Evolutionary conservation across 2,113 vertebrate species (phyloP).

Genomic region (Myiozetetes cayanensis): DNA sequence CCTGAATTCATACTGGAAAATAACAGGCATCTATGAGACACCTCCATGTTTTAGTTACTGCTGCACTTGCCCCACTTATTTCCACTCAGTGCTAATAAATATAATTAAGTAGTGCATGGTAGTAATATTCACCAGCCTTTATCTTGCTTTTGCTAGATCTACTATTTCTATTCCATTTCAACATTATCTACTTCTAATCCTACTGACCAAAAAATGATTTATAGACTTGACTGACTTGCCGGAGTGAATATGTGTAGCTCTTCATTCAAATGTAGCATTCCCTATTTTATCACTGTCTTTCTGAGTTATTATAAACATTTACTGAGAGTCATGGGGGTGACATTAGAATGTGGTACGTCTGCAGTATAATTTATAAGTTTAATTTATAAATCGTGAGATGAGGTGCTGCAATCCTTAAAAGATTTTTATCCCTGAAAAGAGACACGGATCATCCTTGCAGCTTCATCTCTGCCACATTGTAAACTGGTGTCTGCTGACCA

Average conservation of each 20-base stretch:
- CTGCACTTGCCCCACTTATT: neutral
- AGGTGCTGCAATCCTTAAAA: neutral
- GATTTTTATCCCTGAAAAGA: neutral
- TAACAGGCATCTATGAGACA: neutral
- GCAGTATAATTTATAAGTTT: neutral
- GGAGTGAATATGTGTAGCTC: neutral
- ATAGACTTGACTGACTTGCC: neutral
- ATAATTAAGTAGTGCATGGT: neutral
- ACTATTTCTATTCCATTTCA: neutral
- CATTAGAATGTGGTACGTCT: neutral
- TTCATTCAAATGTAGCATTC: neutral
- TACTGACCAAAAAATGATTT: neutral
- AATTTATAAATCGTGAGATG: constrained; percentile 1
- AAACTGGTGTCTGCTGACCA: neutral
- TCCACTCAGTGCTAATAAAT: neutral
- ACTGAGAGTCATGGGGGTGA: neutral
- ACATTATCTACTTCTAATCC: neutral
- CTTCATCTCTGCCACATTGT: neutral
- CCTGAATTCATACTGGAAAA: neutral
- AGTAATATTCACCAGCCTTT: neutral
- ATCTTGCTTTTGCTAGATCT: neutral
- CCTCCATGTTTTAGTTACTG: neutral
- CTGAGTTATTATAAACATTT: constrained; percentile 28
- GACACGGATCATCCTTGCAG: neutral
- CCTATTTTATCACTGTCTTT: neutral